Evolutionary conservation across 2,797 vertebrate genomes (phyloP), one percentile per base, ranked within the genome.

Genomic region (Leptatherina wallacei): DNA sequence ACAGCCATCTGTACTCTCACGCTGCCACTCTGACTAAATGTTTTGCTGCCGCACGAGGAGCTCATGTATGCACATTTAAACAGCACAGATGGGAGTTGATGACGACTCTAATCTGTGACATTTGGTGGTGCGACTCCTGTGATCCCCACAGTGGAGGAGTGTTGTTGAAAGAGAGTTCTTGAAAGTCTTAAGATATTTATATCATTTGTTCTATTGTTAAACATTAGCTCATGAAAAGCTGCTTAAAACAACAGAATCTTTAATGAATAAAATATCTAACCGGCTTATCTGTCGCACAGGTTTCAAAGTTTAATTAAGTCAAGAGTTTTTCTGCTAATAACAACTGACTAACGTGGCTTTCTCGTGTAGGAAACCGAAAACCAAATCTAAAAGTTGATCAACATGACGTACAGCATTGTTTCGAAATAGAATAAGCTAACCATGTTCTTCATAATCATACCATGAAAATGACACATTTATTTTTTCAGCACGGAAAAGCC

Each of bases 1-100:
- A 35, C 65, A 27, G 81, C 94, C 93, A 94, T 94, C 93, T 95
- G 94, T 71, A 86, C 78, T 36, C 76, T 75, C 65, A 73, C 81
- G 58, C 68, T 42, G 68, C 63, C 71, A 42, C 69, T 70, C 78
- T 84, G 85, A 83, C 88, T 88, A 85, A 89, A 91, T 75, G 89
- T 85, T 87, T 82, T 75, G 77, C 63, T 67, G 80, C 78, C 77
- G 65, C 75, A 58, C 38, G 42, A 85, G 86, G 54, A 18, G 71
- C 71, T 76, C 77, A 70, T 69, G 73, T 80, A 67, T 75, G 69
- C 78, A 75, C 77, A 66, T 67, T 42, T 22, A 90, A 44, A 11
- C 81, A 29, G 76, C 87, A 70, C 91, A 92, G 87, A 92, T 90
- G 89, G 90, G 71, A 69, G 72, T 70, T 71, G 85, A 89, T 84